Evolutionary conservation across 2,797 vertebrate species (phyloP).

Genomic region (Mus caroli): DNA sequence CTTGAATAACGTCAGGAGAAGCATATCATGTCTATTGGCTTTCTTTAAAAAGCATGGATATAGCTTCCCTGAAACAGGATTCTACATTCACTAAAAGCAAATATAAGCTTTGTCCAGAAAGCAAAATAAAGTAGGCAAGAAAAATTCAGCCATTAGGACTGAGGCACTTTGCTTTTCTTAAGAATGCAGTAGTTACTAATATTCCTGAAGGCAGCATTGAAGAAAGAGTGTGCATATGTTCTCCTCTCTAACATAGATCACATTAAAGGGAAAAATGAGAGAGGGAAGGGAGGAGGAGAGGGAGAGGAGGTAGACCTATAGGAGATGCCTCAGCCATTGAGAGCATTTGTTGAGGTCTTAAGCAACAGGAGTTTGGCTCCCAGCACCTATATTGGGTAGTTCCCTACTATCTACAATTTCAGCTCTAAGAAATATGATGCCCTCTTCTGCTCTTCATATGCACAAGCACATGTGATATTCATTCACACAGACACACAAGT

Average conservation of each 20-base stretch:
- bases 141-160: background rate
- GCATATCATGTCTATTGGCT: background rate
- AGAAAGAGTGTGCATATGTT: background rate
- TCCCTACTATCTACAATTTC: background rate
- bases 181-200: background rate
- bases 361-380: background rate
- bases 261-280: background rate
- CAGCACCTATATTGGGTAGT: too few species aligned
- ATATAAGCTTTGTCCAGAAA: background rate
- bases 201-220: constrained; percentile 4
- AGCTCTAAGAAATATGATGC: background rate
- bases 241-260: background rate
- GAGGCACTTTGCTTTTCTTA: background rate
- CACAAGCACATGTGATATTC: background rate
- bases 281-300: background rate
- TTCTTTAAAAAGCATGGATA: constrained; percentile 30
- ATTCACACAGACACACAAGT: background rate
- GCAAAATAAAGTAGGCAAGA: background rate
- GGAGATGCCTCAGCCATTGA: too few species aligned
- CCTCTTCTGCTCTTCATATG: too few species aligned
- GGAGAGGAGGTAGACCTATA: background rate
- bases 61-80: background rate
- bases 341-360: background rate
- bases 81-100: constrained; percentile 28
- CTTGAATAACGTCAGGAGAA: background rate